Evolutionary conservation across 2,888 invertebrate species (phyloP).

Genomic region (Dermolepida albohirtum): DNA sequence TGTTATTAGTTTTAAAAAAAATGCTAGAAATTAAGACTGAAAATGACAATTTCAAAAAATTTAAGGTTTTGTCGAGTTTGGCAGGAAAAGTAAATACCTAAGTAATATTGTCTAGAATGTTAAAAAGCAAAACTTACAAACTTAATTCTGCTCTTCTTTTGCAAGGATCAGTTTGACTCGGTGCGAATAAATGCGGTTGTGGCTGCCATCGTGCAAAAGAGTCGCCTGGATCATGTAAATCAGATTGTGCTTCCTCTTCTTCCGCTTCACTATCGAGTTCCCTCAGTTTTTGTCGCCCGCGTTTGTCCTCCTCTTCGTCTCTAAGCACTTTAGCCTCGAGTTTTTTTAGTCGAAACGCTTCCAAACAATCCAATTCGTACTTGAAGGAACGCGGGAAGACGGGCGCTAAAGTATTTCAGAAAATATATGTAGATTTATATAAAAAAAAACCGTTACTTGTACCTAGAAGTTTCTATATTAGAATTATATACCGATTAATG

Average conservation of each 20-base stretch:
- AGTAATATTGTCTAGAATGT: too few species aligned
- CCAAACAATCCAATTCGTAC: slow-evolving; percentile 70
- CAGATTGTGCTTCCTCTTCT: background rate
- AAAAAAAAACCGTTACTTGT: background rate
- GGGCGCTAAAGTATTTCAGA: slow-evolving; percentile 53
- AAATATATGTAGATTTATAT: background rate
- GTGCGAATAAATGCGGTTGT: slow-evolving; percentile 66
- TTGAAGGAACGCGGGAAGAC: slow-evolving; percentile 70
- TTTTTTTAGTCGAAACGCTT: slow-evolving; percentile 61
- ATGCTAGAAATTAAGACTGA: too few species aligned
- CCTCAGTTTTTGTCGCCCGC: slow-evolving; percentile 36
- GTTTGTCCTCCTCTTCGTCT: slow-evolving; percentile 52
- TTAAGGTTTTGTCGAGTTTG: too few species aligned
- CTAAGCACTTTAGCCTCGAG: slow-evolving; percentile 58
- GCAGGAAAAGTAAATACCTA: too few species aligned
- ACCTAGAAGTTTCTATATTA: background rate
- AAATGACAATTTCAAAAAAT: too few species aligned
- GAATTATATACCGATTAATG: too few species aligned
- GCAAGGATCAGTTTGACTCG: slow-evolving; percentile 56
- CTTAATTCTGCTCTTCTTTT: slow-evolving; percentile 58
- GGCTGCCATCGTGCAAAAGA: slow-evolving; percentile 66
- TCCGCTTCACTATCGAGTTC: slow-evolving; percentile 42
- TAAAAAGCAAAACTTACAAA: slow-evolving; percentile 53
- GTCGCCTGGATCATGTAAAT: slow-evolving; percentile 44
- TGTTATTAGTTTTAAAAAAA: too few species aligned